These are phyloP conservation scores for Homarus gammarus DNA, from an alignment of 2,888 invertebrate species.

Conservation along the genomic window DNA sequence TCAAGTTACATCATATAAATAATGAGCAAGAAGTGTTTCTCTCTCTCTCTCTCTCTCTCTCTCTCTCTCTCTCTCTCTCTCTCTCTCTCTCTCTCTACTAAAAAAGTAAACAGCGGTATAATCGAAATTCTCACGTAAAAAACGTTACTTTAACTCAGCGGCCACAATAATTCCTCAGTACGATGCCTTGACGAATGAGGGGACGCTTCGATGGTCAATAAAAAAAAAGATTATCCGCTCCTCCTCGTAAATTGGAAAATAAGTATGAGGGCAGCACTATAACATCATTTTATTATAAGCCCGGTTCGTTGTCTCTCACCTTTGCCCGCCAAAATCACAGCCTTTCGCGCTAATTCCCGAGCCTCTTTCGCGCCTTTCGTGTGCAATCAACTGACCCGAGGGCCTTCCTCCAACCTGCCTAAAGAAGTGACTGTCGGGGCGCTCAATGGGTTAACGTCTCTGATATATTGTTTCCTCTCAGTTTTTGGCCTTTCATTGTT, in stretches of 20 bases:
- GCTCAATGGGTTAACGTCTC: not conserved
- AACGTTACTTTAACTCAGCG: too few species aligned
- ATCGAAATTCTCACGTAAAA: too few species aligned
- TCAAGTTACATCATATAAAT: too few species aligned
- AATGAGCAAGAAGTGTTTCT: too few species aligned
- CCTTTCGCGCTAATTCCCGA: constrained; percentile 11
- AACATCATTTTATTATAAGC: not conserved
- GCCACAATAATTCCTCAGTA: too few species aligned
- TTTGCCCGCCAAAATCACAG: constrained; percentile 19
- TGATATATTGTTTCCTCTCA: not conserved
- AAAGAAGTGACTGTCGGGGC: constrained; percentile 1
- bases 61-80: too few species aligned
- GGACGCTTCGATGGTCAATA: not conserved
- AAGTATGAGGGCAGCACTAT: not conserved
- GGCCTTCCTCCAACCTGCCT: not conserved
- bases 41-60: too few species aligned
- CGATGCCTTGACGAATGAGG: not conserved
- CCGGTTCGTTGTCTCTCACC: not conserved
- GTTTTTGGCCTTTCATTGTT: not conserved
- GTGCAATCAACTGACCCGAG: constrained; percentile 22
- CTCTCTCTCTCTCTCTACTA: too few species aligned
- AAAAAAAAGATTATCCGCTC: not conserved
- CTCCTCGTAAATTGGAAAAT: not conserved
- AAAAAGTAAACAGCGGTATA: too few species aligned
- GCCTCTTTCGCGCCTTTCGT: constrained; percentile 29